A percentile compares a stretch with the other conserved stretches of the same genome.
These are phyloP conservation scores for Mormyrus lacerda DNA, from an alignment of 2,113 vertebrate genomes.

Conservation along the genomic window DNA sequence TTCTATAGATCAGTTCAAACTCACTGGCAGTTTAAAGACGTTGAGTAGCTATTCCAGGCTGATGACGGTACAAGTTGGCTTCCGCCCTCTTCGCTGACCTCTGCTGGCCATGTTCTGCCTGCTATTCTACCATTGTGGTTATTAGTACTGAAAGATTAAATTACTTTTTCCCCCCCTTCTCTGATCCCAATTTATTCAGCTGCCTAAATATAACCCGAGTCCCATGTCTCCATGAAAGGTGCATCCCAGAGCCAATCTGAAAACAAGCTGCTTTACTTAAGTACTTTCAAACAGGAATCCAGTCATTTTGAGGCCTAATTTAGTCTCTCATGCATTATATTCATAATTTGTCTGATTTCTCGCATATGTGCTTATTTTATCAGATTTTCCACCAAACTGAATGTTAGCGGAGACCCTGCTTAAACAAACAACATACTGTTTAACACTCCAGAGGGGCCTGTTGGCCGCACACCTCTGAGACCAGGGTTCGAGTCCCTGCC, in stretches of 20 bases:
- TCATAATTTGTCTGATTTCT: background rate
- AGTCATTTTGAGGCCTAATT: background rate
- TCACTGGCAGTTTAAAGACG: background rate
- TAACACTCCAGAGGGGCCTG: background rate
- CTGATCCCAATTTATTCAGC: background rate
- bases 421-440: background rate
- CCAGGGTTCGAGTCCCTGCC: too few species aligned
- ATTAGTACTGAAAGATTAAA: background rate
- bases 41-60: background rate
- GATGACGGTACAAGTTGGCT: background rate
- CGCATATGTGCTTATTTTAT: background rate
- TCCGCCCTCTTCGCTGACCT: background rate
- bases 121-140: background rate
- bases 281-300: background rate
- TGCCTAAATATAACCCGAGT: background rate
- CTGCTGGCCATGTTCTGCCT: background rate
- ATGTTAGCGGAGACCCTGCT: background rate
- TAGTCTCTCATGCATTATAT: background rate
- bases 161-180: background rate
- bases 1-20: background rate
- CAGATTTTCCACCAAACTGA: background rate
- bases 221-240: background rate
- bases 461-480: too few species aligned
- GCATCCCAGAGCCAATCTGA: background rate
- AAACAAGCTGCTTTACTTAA: background rate